Base-by-base conservation (phyloP, 2,113 vertebrate species). In the Austrofundulus limnaeus region DNA sequence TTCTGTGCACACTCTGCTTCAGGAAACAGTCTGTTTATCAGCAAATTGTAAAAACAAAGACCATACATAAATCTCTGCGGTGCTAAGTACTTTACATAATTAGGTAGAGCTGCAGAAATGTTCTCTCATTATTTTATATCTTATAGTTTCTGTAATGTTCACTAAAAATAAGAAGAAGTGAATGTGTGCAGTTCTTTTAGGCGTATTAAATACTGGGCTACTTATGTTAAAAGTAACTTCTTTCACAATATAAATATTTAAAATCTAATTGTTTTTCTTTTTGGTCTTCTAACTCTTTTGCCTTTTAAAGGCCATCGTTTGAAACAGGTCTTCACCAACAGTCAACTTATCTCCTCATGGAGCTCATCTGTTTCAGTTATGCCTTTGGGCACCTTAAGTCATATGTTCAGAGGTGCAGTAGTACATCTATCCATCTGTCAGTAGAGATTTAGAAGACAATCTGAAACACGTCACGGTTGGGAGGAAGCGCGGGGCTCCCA, bases 361-460 rank as follows among this genome's bases (percentile, higher is more conserved):
- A 63, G 51, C 42, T 65, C 61, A 70, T 61, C 59, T 42, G 41
- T 57, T 31, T 37, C 28, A 37, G 21, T 2, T 14, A 19, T 46
- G 60, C 75, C 61, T 61, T 69, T 24, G 79, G 67, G 31, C 12
- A 61, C 71, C 57, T 16, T 52, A 25, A 77, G 67, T 80, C 62
- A 69, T 66, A 79, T 49, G 69, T 49, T 48, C 67, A 64, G 46
- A 15, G 61, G 57, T 24, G 68, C 75, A 60, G 72, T 2, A 75
- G 77, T 72, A 71, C 81, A 83, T 84, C 54, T 28, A 52, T 85
- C 79, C 58, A 20, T 84, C 79, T 86, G 83, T 84, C 86, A 84
- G 72, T 46, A 16, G 54, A 80, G 77, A 80, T 86, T 88, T 85
- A 79, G 45, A 63, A 81, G 81, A 84, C 79, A 70, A 78, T 81